Percentiles rank a stretch among this genome's conserved stretches.
These are phyloP conservation scores for Tiliacea citrago DNA, from an alignment of 2,888 invertebrate genomes.

Conservation along the genomic window DNA sequence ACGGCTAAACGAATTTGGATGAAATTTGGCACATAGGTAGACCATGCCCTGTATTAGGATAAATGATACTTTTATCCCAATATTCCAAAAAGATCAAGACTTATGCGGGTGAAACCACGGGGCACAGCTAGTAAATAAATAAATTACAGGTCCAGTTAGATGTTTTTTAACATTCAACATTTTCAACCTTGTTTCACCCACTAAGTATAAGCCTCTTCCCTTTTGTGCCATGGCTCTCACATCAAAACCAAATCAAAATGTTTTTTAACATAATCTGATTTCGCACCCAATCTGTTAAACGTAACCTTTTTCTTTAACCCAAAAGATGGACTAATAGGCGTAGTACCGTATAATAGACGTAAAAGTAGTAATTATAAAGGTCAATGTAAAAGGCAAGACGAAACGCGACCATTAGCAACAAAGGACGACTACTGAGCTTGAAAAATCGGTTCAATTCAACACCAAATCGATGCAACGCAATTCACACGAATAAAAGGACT, in stretches of 20 bases:
- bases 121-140: no score
- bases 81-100: no score
- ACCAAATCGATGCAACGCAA: conserved; percentile 81
- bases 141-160: neutral
- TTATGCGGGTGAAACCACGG: no score
- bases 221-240: neutral
- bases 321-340: conserved; percentile 64
- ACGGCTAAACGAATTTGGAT: no score
- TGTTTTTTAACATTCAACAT: neutral
- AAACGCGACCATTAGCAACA: conserved; percentile 84
- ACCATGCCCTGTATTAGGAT: no score
- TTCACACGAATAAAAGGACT: conserved; percentile 85
- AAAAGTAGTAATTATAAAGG: conserved; percentile 80
- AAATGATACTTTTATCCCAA: no score
- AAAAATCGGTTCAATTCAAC: conserved; percentile 89
- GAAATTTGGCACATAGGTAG: no score
- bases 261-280: conserved; percentile 1
- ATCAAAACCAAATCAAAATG: conserved; percentile 2
- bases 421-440: conserved; percentile 88
- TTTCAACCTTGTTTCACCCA: neutral
- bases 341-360: conserved; percentile 71
- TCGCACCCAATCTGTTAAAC: conserved; percentile 34
- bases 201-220: neutral
- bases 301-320: conserved; percentile 53
- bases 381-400: conserved; percentile 76